Evolutionary conservation across 2,797 vertebrate genomes (phyloP).

Genomic region (Alosa sapidissima): DNA sequence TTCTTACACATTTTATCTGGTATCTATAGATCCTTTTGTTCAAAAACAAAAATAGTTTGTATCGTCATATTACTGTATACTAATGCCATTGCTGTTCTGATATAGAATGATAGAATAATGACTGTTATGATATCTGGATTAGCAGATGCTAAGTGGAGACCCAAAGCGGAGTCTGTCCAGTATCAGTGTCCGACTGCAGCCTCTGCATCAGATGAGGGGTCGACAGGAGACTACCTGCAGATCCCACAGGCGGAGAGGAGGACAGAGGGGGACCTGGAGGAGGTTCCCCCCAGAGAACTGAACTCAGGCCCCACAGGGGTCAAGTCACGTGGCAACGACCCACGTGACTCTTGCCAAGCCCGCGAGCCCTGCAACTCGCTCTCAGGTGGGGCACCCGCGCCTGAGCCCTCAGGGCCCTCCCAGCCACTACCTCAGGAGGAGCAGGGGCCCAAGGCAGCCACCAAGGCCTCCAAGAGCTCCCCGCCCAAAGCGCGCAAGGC

Average conservation of each 20-base stretch:
- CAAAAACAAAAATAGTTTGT: too few relatives aligned
- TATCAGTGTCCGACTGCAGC: slow-evolving; percentile 73
- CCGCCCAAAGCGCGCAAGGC: slow-evolving; percentile 70
- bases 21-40: not conserved
- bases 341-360: slow-evolving; percentile 9
- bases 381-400: slow-evolving; percentile 45
- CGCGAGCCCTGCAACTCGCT: not conserved
- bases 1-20: not conserved
- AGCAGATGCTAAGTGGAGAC: slow-evolving; percentile 75
- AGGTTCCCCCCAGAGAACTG: slow-evolving; percentile 54
- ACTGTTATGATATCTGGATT: not conserved
- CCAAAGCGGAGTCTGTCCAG: slow-evolving; percentile 69
- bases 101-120: not conserved
- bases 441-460: slow-evolving; percentile 62
- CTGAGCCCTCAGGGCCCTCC: slow-evolving; percentile 51
- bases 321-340: slow-evolving; percentile 58
- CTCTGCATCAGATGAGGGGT: slow-evolving; percentile 65
- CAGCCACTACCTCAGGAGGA: slow-evolving; percentile 79
- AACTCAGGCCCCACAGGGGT: slow-evolving; percentile 55
- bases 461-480: slow-evolving; percentile 63
- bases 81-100: not conserved
- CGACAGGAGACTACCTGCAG: slow-evolving; percentile 75
- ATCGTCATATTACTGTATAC: not conserved
- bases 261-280: slow-evolving; percentile 62
- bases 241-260: slow-evolving; percentile 69